These are phyloP conservation scores for Rotaria magnacalcarata DNA, from an alignment of 2,888 invertebrate genomes.

Conservation along the genomic window DNA sequence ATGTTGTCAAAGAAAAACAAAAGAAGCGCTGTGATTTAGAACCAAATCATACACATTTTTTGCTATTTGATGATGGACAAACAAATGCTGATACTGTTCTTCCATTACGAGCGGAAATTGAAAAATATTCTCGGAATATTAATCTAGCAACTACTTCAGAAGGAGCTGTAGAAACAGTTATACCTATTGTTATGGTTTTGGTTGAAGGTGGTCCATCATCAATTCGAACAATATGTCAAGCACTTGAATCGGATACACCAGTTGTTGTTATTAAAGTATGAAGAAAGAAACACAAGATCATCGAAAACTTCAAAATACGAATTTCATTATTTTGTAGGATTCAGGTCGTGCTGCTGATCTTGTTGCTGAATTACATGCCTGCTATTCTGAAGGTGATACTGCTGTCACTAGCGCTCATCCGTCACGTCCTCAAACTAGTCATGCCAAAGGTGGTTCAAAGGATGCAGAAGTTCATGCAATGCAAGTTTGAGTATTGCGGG, in stretches of 20 bases:
- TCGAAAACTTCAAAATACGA: no score
- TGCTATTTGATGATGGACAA: neutral
- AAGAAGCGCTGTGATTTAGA: constrained; percentile 1
- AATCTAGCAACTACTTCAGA: neutral
- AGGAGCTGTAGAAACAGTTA: neutral
- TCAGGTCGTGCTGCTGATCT: constrained; percentile 33
- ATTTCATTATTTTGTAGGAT: neutral
- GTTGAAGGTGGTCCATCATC: constrained; percentile 33
- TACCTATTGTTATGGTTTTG: constrained; percentile 29
- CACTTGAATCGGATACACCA: neutral
- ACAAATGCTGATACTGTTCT: neutral
- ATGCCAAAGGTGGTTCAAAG: neutral
- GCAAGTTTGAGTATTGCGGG: neutral
- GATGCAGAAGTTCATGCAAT: neutral
- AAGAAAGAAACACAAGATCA: neutral
- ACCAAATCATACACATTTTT: constrained; percentile 37
- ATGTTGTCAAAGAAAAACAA: neutral
- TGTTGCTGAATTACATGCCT: constrained; percentile 17
- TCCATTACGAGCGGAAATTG: constrained; percentile 1
- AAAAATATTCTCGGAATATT: neutral
- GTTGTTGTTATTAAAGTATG: constrained; percentile 3
- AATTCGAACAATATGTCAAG: neutral
- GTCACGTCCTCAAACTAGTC: neutral
- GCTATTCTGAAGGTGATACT: neutral
- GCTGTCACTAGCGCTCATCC: neutral